Percentiles rank a stretch among this genome's conserved stretches.
These are phyloP conservation scores for Aplocera efformata DNA, from an alignment of 2,888 invertebrate genomes.

Conservation along the genomic window DNA sequence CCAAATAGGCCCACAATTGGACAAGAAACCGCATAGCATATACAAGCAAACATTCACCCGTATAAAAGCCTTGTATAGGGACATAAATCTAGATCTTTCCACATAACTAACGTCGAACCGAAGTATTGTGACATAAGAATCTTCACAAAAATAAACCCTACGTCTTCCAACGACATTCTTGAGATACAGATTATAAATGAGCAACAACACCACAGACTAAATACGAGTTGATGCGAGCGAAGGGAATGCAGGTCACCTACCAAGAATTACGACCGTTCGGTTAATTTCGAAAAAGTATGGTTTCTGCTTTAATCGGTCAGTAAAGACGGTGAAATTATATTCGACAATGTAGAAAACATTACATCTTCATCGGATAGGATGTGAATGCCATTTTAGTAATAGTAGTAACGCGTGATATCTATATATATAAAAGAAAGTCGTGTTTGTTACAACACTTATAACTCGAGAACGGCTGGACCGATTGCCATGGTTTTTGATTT, in stretches of 20 bases:
- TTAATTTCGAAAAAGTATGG: conserved; percentile 15
- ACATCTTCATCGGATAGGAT: no score
- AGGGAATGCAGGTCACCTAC: conserved; percentile 20
- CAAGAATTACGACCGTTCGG: conserved; percentile 13
- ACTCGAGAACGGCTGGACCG: no score
- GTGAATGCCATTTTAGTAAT: no score
- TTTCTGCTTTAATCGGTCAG: conserved; percentile 17
- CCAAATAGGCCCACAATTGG: no score
- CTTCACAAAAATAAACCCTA: conserved; percentile 11
- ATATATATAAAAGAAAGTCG: no score
- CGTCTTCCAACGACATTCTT: conserved; percentile 11
- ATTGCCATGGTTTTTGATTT: no score
- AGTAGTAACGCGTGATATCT: no score
- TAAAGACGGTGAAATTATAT: conserved; percentile 1
- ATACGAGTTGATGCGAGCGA: not conserved
- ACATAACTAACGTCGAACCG: not conserved
- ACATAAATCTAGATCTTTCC: not conserved
- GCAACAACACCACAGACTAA: not conserved
- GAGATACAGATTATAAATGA: conserved; percentile 2
- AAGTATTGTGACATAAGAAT: conserved; percentile 11
- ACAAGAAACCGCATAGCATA: no score
- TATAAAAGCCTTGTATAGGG: no score
- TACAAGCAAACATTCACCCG: no score
- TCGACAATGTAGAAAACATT: no score
- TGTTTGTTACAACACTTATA: no score